phyloP scores from a whole-genome alignment of 2,888 invertebrate genomes.

The Marronus borbonicus region DNA sequence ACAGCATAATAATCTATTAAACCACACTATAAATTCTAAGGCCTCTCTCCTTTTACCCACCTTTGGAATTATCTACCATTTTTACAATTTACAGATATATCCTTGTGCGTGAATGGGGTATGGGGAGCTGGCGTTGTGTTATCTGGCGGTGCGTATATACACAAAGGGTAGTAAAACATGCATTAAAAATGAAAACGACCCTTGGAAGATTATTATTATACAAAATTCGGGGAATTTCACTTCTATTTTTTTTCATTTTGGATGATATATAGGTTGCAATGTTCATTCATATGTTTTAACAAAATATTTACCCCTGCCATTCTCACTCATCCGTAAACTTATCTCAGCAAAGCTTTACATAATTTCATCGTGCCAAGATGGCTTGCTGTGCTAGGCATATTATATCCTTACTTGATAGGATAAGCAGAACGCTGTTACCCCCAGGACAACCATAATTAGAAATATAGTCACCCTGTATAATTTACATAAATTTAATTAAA shows the following conservation, averaged over 20 bases:
- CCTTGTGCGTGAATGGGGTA: not conserved
- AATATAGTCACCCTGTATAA: conserved; percentile 39
- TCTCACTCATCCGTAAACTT: no score
- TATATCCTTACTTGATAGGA: conserved; percentile 25
- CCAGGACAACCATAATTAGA: conserved; percentile 25
- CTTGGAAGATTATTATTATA: conserved; percentile 23
- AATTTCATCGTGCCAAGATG: conserved; percentile 17
- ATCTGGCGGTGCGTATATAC: conserved; percentile 13
- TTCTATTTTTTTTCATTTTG: not conserved
- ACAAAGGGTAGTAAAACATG: conserved; percentile 2
- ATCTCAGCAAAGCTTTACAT: conserved; percentile 13
- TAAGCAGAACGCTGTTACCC: conserved; percentile 18
- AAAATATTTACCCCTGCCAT: no score
- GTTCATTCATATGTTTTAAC: not conserved
- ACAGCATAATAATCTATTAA: conserved; percentile 30
- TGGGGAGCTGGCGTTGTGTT: not conserved
- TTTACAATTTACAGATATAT: conserved; percentile 27
- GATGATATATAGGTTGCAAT: not conserved
- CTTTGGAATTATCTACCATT: conserved; percentile 25
- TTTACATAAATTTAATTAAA: conserved; percentile 46
- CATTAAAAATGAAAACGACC: conserved; percentile 33
- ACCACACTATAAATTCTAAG: conserved; percentile 30
- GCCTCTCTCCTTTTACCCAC: not conserved
- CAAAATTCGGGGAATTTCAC: not conserved
- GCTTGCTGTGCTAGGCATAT: conserved; percentile 11